A percentile compares a stretch with the other conserved stretches of the same genome.
Conservation (phyloP, 2,888 invertebrate species). For the Cotesia congregata region DNA sequence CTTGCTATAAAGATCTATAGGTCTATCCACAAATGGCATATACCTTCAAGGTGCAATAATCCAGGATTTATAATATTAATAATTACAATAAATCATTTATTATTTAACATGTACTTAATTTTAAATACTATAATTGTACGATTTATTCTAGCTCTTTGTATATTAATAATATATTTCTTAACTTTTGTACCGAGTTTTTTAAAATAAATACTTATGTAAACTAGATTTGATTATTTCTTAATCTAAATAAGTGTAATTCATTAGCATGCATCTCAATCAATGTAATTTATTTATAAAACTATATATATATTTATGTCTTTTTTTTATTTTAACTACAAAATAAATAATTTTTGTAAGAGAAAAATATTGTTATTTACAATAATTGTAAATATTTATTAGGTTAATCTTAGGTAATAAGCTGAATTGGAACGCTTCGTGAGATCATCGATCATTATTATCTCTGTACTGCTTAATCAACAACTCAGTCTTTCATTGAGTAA, state of each 20-base stretch:
- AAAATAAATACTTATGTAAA: slow-evolving; percentile 3
- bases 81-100: background rate
- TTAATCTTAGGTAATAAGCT: background rate
- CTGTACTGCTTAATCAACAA: slow-evolving; percentile 23
- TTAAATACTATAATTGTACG: slow-evolving; percentile 9
- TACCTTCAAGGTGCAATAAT: background rate
- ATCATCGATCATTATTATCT: slow-evolving; percentile 22
- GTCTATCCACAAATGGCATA: background rate
- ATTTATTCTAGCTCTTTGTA: slow-evolving; percentile 11
- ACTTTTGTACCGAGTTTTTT: slow-evolving; percentile 27
- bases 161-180: slow-evolving; percentile 16
- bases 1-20: background rate
- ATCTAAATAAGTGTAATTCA: background rate
- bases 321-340: background rate
- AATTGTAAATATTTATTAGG: background rate
- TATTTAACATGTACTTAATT: background rate
- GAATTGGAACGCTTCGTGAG: slow-evolving; percentile 10
- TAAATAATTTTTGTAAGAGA: background rate
- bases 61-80: background rate
- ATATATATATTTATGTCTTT: background rate
- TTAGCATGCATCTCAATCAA: background rate
- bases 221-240: background rate
- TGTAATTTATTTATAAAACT: too few species aligned
- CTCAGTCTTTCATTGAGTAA: slow-evolving; percentile 3
- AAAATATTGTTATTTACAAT: background rate